Percentiles rank a stretch among this genome's conserved stretches.
Evolutionary conservation across 2,113 vertebrate genomes (phyloP).

Genomic region (Ailuropoda melanoleuca): DNA sequence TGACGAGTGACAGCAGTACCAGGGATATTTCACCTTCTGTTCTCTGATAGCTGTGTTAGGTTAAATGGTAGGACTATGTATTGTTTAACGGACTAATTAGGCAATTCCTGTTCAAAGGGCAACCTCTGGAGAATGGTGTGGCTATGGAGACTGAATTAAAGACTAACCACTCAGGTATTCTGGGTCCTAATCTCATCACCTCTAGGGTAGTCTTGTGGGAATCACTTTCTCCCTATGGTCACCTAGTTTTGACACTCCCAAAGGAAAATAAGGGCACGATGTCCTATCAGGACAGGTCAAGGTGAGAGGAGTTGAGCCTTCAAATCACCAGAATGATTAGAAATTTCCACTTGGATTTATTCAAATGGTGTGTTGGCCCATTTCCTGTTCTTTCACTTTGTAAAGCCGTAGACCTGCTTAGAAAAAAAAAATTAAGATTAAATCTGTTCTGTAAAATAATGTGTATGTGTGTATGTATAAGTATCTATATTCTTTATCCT

Average conservation of each 20-base stretch:
- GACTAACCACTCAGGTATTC: background rate
- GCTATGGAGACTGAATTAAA: background rate
- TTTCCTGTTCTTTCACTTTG: background rate
- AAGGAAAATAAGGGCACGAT: rapidly evolving
- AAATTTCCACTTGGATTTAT: background rate
- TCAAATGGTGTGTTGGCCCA: background rate
- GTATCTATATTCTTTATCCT: background rate
- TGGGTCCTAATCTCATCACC: background rate
- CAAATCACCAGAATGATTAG: background rate
- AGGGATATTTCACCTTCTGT: background rate
- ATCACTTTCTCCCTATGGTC: rapidly evolving
- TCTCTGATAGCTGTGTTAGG: rapidly evolving
- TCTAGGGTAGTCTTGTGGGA: background rate
- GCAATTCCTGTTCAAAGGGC: background rate
- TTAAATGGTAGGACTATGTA: background rate
- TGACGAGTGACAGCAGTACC: rapidly evolving
- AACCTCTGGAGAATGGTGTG: background rate
- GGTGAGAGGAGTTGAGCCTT: background rate
- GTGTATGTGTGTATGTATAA: background rate
- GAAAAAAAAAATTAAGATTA: background rate
- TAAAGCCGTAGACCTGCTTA: background rate
- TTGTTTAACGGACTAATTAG: background rate
- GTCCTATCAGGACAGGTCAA: rapidly evolving
- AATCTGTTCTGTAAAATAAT: background rate
- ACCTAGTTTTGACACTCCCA: background rate